Conservation (phyloP, 2,888 invertebrate species). For the Drosophila pegasa region DNA sequence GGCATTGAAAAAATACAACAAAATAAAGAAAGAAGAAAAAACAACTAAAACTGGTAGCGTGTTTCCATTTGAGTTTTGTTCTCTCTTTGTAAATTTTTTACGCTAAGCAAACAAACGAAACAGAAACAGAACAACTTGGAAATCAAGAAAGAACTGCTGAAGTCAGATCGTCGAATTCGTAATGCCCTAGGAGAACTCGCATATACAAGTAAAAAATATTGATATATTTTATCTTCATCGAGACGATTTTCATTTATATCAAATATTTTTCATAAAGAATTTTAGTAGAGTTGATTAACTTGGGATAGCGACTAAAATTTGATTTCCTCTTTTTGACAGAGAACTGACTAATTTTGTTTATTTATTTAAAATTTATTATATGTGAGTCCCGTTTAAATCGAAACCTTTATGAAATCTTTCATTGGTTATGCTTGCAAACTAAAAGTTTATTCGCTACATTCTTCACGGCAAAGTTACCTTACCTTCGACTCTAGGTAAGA, state of each 20-base stretch:
- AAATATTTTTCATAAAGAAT: too few species aligned
- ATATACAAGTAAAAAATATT: too few species aligned
- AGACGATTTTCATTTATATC: too few species aligned
- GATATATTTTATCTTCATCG: too few species aligned
- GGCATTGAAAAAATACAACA: conserved; percentile 34
- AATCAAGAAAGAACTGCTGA: conserved; percentile 14
- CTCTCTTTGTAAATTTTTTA: conserved; percentile 53
- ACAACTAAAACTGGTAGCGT: conserved; percentile 65
- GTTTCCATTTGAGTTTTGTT: conserved; percentile 65
- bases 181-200: conserved; percentile 26
- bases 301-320: background rate
- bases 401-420: background rate
- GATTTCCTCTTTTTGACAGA: background rate
- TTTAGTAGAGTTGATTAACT: background rate
- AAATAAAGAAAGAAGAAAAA: conserved; percentile 18
- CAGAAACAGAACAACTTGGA: conserved; percentile 48
- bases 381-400: background rate
- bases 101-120: conserved; percentile 56
- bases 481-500: conserved; percentile 9
- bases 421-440: background rate
- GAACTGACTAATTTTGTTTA: background rate
- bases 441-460: background rate
- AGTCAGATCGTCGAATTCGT: background rate
- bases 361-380: background rate
- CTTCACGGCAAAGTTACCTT: background rate